These are phyloP conservation scores for Lasiommata megera DNA, from an alignment of 2,888 invertebrate genomes.

Conservation along the genomic window DNA sequence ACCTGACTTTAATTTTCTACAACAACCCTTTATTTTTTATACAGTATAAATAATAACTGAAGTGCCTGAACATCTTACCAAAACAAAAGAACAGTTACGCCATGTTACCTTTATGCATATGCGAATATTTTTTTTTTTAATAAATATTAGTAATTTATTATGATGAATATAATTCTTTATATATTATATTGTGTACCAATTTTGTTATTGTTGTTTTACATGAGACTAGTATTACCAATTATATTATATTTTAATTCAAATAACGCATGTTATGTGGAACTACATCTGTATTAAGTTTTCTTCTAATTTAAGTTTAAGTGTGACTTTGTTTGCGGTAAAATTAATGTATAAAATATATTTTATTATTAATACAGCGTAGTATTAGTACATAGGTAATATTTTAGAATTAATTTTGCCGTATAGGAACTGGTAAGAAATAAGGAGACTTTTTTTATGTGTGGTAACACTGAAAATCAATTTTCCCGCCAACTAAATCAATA, in stretches of 20 bases:
- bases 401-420: slow-evolving; percentile 32
- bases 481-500: slow-evolving; percentile 29
- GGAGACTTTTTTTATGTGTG: slow-evolving; percentile 11
- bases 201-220: slow-evolving; percentile 15
- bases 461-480: slow-evolving; percentile 20
- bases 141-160: background rate
- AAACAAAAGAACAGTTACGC: background rate
- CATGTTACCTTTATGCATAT: slow-evolving; percentile 13
- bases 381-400: slow-evolving; percentile 33
- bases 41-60: no score
- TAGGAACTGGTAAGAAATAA: slow-evolving; percentile 8
- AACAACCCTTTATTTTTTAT: no score
- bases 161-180: slow-evolving; percentile 13
- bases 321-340: slow-evolving; percentile 26
- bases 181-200: slow-evolving; percentile 2
- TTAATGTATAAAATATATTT: slow-evolving; percentile 32
- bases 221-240: slow-evolving; percentile 1
- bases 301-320: slow-evolving; percentile 20
- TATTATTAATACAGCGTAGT: slow-evolving; percentile 31
- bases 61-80: background rate
- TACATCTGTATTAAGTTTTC: slow-evolving; percentile 29
- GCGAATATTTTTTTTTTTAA: background rate
- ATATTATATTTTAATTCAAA: slow-evolving; percentile 22
- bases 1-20: no score
- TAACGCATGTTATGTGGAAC: slow-evolving; percentile 29